These are phyloP conservation scores for Diorhabda carinulata DNA, from an alignment of 1,140 invertebrate genomes.

Conservation along the genomic window DNA sequence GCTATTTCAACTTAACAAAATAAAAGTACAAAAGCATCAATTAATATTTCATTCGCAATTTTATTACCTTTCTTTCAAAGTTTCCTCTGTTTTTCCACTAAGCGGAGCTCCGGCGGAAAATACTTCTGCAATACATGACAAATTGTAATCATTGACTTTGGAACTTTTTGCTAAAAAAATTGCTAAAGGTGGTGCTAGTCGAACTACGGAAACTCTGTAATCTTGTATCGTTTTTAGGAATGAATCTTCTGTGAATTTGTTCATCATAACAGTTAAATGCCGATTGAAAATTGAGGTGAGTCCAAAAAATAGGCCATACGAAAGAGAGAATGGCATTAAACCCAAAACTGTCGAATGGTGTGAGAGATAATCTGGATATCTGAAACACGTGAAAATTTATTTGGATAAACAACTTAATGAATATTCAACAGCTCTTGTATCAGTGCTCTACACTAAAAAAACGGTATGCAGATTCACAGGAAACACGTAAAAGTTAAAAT, in stretches of 20 bases:
- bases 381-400: conserved; percentile 11
- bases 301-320: conserved; percentile 27
- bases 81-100: conserved; percentile 39
- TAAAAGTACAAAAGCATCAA: too few relatives aligned
- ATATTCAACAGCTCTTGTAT: too few relatives aligned
- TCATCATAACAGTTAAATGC: conserved; percentile 39
- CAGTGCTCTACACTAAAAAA: too few relatives aligned
- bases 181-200: conserved; percentile 28
- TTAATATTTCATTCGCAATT: not conserved
- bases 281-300: conserved; percentile 20
- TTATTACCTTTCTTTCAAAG: conserved; percentile 44
- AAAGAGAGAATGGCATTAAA: conserved; percentile 36
- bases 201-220: conserved; percentile 17
- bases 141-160: conserved; percentile 44
- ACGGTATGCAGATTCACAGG: too few relatives aligned
- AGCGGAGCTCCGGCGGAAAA: conserved; percentile 50
- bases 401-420: too few relatives aligned
- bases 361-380: conserved; percentile 22
- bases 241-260: conserved; percentile 56
- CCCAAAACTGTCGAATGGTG: conserved; percentile 18
- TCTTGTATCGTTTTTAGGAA: conserved; percentile 27
- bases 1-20: too few relatives aligned
- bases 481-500: too few relatives aligned
- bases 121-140: conserved; percentile 45
- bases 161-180: conserved; percentile 29